Evolutionary conservation across 2,888 invertebrate species (phyloP), one percentile per base, ranked within the genome.

Genomic region (Sphaerophoria rueppellii): DNA sequence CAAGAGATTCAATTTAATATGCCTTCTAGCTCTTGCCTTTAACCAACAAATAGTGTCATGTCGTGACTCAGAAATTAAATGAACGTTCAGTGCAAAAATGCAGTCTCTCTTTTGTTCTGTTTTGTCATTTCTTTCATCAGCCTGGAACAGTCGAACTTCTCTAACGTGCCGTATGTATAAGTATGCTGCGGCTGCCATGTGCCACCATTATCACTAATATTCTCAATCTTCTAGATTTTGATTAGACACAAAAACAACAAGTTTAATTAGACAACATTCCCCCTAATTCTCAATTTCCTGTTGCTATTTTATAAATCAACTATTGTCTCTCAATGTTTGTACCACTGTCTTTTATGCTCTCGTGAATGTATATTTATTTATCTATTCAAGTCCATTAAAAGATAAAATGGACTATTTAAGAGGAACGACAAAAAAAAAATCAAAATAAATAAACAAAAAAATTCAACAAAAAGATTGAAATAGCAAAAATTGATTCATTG

Each of bases 271-370:
- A 87, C 87, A 87, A 86, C 86, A 85, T 87, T 87, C 86, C 86
- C 78, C 81, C 87, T 86, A 87, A 87, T 86, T 87, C 87, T 82
- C 83, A 74, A 85, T 80, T 87, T 87, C 87, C 87, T 87, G 87
- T 87, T 79, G 78, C 69, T 76, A 69, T 74, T 80, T 65, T 63
- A 65, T 65, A 65, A 65, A 77, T 80, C 70, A 81, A 75, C 72
- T 73, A 74, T 85, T 81, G 80, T 85, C 73, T 70, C 52, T 35
- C 11, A 2, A 40, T 40, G 12, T 43, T 43, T 86, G 69, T 65
- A 48, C 75, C 55, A 63, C 71, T 71, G 73, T 87, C 88, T 52
- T 37, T 37, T 37, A 89, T 88, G 4, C 9, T 57, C 11, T 7
- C 6, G 2, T 63, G 24, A 24, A 24, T 2, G 24, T 24, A 2